Evolutionary conservation across 2,113 vertebrate genomes (phyloP), one percentile per base, ranked within the genome.

Genomic region (Phocoena sinus): DNA sequence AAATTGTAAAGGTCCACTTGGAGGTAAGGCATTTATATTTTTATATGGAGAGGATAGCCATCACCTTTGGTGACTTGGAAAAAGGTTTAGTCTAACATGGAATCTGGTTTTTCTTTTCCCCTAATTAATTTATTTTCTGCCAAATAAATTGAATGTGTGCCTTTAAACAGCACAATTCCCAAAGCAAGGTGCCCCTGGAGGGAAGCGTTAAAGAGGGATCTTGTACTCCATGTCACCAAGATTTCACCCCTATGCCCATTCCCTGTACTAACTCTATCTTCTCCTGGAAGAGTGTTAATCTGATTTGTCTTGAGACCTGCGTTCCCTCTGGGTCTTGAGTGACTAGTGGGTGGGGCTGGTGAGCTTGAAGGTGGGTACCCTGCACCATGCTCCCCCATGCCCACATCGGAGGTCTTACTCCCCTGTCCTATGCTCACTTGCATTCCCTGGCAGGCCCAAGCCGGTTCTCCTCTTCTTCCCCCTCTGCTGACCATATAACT

Each of bases 71-170:
- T 33, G 4, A 38, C 31, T 97, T 97, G 94, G 47, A 91, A 68
- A 89, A 96, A 92, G 13, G 63, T 91, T 97, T 97, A 80, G 38
- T 92, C 81, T 33, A 91, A 63, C 38, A 44, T 79, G 74, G 96
- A 97, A 92, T 33, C 60, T 56, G 31, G 71, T 70, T 38, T 89
- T 90, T 91, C 62, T 85, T 89, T 94, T 92, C 41, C 77, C n/a
- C 65, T 97, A 79, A 94, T 95, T 56, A 96, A 94, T 94, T 89
- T 85, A 62, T 90, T 95, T 97, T 77, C 84, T 98, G 53, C 79
- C 41, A 81, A 97, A 96, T 92, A 97, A 96, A 96, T 65, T 82
- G 80, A 98, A 98, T 65, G 77, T 94, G 33, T 95, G 74, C 95
- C 89, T 98, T 97, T 96, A 89, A 81, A 76, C 36, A 47, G 76